phyloP scores from a whole-genome alignment of 2,113 vertebrate genomes.

The Anoplopoma fimbria region DNA sequence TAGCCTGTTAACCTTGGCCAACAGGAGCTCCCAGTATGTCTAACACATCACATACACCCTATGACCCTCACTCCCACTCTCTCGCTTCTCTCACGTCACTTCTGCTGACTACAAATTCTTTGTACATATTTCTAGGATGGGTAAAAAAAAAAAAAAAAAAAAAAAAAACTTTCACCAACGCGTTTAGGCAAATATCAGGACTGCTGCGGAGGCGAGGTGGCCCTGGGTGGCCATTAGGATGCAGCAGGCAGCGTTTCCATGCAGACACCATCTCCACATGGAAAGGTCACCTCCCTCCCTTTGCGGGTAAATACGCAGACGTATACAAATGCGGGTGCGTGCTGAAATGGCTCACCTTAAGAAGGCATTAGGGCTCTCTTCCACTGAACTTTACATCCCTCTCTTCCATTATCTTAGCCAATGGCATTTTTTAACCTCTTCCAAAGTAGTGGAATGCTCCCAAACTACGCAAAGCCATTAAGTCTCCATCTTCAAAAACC shows the following conservation, averaged over 20 bases:
- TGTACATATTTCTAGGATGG: constrained; percentile 79
- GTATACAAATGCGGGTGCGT: constrained; percentile 83
- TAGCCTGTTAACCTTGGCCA: constrained; percentile 6
- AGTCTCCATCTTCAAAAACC: constrained; percentile 34
- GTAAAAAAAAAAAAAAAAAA: constrained; percentile 19
- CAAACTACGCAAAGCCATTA: constrained; percentile 54
- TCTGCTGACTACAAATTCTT: constrained; percentile 70
- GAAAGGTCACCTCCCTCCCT: constrained; percentile 87
- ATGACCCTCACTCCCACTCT: not conserved
- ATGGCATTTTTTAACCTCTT: constrained; percentile 79
- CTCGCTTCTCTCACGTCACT: constrained; percentile 20
- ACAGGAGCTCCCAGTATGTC: not conserved
- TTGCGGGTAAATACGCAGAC: constrained; percentile 85
- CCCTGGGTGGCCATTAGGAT: constrained; percentile 87
- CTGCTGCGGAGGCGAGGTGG: constrained; percentile 76
- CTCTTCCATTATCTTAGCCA: constrained; percentile 76
- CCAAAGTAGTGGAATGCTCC: constrained; percentile 61
- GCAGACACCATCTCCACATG: constrained; percentile 84
- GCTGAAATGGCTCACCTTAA: constrained; percentile 85
- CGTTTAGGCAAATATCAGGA: constrained; percentile 88
- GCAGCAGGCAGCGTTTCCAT: constrained; percentile 78
- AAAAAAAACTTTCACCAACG: constrained; percentile 68
- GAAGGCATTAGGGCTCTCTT: constrained; percentile 83
- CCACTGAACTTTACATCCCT: constrained; percentile 79
- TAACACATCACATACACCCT: not conserved